These are phyloP conservation scores for Sclerurus mexicanus DNA, from an alignment of 2,113 vertebrate genomes.

Conservation along the genomic window DNA sequence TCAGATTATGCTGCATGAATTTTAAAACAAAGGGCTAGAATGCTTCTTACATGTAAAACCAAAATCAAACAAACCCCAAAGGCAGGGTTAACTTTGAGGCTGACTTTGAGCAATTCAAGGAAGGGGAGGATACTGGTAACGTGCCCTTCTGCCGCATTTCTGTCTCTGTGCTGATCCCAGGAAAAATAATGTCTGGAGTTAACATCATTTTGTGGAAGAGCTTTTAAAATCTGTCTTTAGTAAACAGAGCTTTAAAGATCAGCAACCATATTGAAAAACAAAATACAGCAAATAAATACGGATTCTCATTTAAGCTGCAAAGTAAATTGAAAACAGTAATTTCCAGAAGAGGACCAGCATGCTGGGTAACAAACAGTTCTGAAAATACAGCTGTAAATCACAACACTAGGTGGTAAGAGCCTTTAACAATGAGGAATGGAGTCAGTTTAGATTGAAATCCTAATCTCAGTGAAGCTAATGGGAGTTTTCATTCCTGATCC, in stretches of 20 bases:
- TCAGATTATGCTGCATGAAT: not conserved
- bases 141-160: not conserved
- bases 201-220: not conserved
- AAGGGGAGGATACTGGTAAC: not conserved
- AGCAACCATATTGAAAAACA: not conserved
- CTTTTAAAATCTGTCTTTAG: not conserved
- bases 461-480: not conserved
- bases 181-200: not conserved
- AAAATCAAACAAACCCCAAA: not conserved
- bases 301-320: not conserved
- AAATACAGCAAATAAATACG: not conserved
- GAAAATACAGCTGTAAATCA: not conserved
- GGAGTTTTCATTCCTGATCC: constrained; percentile 21
- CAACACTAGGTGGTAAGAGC: not conserved
- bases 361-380: not conserved
- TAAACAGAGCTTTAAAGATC: not conserved
- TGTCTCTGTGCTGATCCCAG: not conserved
- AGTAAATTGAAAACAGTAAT: not conserved
- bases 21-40: constrained; percentile 14
- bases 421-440: not conserved
- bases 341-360: not conserved
- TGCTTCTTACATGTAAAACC: not conserved
- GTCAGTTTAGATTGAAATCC: constrained; percentile 11
- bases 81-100: not conserved
- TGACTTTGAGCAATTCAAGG: not conserved